phyloP scores from a whole-genome alignment of 2,113 vertebrate genomes.

The Nycticorax nycticorax region DNA sequence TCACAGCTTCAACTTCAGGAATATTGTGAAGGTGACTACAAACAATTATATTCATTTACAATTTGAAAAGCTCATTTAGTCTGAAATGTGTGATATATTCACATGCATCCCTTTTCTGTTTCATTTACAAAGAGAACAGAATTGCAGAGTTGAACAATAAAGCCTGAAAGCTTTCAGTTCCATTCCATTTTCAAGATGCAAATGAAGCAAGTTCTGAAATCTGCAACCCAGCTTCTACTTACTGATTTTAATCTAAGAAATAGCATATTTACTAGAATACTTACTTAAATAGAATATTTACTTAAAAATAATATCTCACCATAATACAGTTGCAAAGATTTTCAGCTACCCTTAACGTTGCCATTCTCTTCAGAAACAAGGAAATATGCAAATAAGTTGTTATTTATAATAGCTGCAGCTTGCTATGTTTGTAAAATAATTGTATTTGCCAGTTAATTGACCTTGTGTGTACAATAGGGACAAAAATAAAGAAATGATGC shows the following conservation, averaged over 20 bases:
- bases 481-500: constrained; percentile 40
- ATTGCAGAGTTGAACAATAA: constrained; percentile 28
- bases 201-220: constrained; percentile 39
- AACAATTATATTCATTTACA: constrained; percentile 3
- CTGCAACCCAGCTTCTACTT: neutral
- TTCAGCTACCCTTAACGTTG: neutral
- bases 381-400: constrained; percentile 61
- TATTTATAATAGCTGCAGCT: constrained; percentile 58
- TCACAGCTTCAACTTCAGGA: constrained; percentile 23
- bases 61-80: constrained; percentile 11
- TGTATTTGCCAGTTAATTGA: constrained; percentile 66
- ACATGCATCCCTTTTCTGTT: neutral
- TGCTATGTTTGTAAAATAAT: constrained; percentile 61
- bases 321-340: neutral
- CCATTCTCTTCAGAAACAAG: constrained; percentile 22
- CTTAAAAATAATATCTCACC: neutral
- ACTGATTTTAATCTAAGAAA: constrained; percentile 26
- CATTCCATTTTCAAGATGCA: constrained; percentile 32
- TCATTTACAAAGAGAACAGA: constrained; percentile 38
- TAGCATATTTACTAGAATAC: neutral
- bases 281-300: neutral
- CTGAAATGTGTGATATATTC: constrained; percentile 2
- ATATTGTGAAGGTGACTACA: constrained; percentile 28
- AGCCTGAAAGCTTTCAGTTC: constrained; percentile 41
- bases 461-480: constrained; percentile 47